Base-by-base conservation (phyloP, 2,888 invertebrate genomes). In the Geotrupes spiniger region DNA sequence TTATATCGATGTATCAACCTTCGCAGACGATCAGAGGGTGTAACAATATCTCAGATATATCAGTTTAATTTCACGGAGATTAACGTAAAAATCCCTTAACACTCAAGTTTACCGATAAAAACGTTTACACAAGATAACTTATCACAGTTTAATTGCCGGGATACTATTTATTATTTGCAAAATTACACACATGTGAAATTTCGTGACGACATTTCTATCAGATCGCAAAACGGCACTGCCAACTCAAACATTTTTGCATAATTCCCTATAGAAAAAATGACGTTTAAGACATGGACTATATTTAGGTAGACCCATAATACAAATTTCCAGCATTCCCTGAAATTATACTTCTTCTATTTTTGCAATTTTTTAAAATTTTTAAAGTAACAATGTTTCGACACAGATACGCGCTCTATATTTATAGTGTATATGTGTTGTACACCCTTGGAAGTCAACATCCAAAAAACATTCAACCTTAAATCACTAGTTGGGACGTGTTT, bases 161-260 rank as follows among this genome's bases (percentile, higher is more conserved):
- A 61, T 57, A 55, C 49, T 56, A 54, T 57, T 56, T 61, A 54
- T 65, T 67, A 64, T 62, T 61, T 58, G 68, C 68, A 62, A 72
- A 71, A 69, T 65, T 68, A 63, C 68, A 70, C 71, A 72, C 72
- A 73, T 72, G 73, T 73, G 72, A 72, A 70, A 66, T 59, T 59
- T 63, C 60, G 61, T 70, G 70, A 70, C 71, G 72, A 72, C 72
- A 72, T 71, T 69, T 68, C 69, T 68, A 45, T 49, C 46, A 46
- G 55, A 59, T 59, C 58, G 57, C 58, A 53, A 60, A 31, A 46
- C 45, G 15, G 51, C 54, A 52, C 44, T 56, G 49, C 56, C 56
- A 56, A 39, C 51, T 9, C 25, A 44, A 21, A 33, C 26, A 28
- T 31, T 29, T 45, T 47, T 51, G 36, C 42, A 27, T 29, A 48